Evolutionary conservation across 2,797 vertebrate genomes (phyloP), one percentile per base, ranked within the genome.

Genomic region (Xenopus petersii): DNA sequence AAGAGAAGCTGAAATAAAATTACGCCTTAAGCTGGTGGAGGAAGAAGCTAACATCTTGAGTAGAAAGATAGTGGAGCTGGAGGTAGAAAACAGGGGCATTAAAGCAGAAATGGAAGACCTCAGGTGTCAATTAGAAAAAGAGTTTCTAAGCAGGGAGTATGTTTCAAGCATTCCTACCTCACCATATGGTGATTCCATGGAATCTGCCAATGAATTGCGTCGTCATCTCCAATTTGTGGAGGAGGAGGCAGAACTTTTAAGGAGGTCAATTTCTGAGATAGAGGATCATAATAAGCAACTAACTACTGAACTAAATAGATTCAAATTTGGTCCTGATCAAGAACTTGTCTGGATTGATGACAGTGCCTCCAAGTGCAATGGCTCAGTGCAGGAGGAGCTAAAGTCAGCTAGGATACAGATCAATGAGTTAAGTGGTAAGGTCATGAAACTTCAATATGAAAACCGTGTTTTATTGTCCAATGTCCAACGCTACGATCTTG

Each of bases 191-290:
- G 97, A 99, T 56, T 90, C 93, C 0, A 81, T 95, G 74, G 98
- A 99, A 82, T 98, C 96, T 0, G 95, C 94, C 5, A 85, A 87
- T 0, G 98, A 99, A 87, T 90, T 99, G 2, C 94, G 95, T 0
- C 92, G 96, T n/a, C 96, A 99, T 84, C 90, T 99, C 68, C 97
- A 99, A 79, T 99, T 99, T 6, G 96, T 98, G 70, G 97, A 99
- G 82, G 98, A 99, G 82, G 97, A 99, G 83, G 98, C 98, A 0
- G 97, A 98, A 84, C 87, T 99, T 26, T 84, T 99, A 73, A 93
- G 98, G 12, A 91, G 97, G 64, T 99, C 98, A 2, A 96, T 99
- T 79, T 93, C 95, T 0, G 98, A 99, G 89, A 96, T 98, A 0
- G 98, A 99, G 81, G 97, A 98, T 88, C 98, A 98, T 88, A 99